phyloP scores from a whole-genome alignment of 2,113 vertebrate genomes.

The Turnix velox region DNA sequence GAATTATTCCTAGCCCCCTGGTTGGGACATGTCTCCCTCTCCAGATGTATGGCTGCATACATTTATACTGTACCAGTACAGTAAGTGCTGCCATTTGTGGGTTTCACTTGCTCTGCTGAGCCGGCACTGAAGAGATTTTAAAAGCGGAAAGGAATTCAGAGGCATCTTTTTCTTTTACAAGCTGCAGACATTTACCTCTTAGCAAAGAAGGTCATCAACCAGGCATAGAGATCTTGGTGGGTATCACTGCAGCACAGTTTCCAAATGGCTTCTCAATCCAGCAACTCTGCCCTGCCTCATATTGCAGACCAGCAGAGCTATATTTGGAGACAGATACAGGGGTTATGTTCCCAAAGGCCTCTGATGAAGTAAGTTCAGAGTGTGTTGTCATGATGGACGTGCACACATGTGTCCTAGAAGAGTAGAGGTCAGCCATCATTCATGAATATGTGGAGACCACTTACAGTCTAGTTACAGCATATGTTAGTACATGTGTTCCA shows the following conservation, averaged over 20 bases:
- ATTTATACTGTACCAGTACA: neutral
- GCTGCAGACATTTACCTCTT: conserved; percentile 45
- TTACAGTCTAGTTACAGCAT: conserved; percentile 53
- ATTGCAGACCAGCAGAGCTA: conserved; percentile 55
- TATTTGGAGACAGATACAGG: conserved; percentile 54
- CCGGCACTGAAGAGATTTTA: conserved; percentile 8
- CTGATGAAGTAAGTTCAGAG: conserved; percentile 39
- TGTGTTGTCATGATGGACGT: conserved; percentile 68
- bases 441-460: conserved; percentile 32
- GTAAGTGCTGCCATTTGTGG: neutral
- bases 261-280: conserved; percentile 29
- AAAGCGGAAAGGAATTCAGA: conserved; percentile 54
- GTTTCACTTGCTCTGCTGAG: conserved; percentile 3
- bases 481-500: neutral
- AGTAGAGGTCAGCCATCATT: conserved; percentile 44
- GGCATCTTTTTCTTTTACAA: conserved; percentile 60
- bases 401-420: conserved; percentile 64
- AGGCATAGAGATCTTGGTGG: conserved; percentile 1
- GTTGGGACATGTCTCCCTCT: neutral
- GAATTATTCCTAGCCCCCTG: neutral
- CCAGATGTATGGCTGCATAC: neutral
- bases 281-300: conserved; percentile 35
- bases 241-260: conserved; percentile 29
- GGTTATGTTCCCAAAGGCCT: conserved; percentile 59
- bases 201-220: conserved; percentile 7